Base-by-base conservation (phyloP, 2,888 invertebrate genomes). In the Phortica okadai region DNA sequence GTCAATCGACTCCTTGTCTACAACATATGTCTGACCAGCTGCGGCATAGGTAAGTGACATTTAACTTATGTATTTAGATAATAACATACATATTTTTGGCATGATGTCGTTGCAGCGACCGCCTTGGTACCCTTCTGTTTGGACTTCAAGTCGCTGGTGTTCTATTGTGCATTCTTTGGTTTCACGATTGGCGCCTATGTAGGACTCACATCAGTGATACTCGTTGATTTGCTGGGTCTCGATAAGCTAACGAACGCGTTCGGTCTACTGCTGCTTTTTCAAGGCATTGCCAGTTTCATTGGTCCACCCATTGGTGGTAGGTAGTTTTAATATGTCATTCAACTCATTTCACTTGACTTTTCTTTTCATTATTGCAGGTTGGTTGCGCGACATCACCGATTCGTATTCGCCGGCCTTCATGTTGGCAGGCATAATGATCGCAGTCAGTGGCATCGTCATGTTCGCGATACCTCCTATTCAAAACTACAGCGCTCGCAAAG, bases 241-340 rank as follows among this genome's bases (percentile, higher is more conserved):
- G 97, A 98, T 82, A 96, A 94, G 89, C 93, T 99, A 75, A 98
- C 98, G n/a, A 98, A 98, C 91, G 97, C 98, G 41, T 99, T 99
- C 92, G 98, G 98, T 7, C 92, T 99, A 58, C 93, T 98, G 74
- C 92, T 99, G 80, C 93, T 99, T 73, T 98, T 98, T 92, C 98
- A 98, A 93, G 98, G 98, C 74, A 94, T 97, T 75, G 98, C 98
- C 4, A 97, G 98, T 1, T 93, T 98, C 7, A 94, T 98, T 80
- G 98, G 98, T 72, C 96, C 98, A 75, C 98, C 98, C 16, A 94
- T 98, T 82, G 98, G 96, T 91, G 98, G 98, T 98, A 93, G 91
- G 83, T 78, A 59, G 6, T 59, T 45, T 44, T 58, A 4, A 42
- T 5, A 11, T 10, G 3, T 56, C 21, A 11, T 11, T 44, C 59